Conservation (phyloP, 1,140 invertebrate genomes). For the Pseudomyrmex dendroicus region DNA sequence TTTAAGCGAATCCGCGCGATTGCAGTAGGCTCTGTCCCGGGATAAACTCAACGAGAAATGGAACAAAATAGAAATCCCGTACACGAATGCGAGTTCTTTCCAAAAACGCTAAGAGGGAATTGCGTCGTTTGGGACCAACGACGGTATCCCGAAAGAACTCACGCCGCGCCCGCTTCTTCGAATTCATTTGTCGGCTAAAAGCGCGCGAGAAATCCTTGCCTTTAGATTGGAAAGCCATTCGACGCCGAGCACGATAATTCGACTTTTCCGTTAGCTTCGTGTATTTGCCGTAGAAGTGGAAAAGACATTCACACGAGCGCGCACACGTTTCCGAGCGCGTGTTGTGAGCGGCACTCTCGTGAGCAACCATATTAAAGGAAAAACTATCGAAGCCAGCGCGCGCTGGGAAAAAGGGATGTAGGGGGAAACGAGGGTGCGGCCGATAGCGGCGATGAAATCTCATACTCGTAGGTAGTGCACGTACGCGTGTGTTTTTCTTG, state of each 20-base stretch:
- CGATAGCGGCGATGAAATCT: slow-evolving; percentile 47
- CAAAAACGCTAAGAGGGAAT: slow-evolving; percentile 48
- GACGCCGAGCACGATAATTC: slow-evolving; percentile 64
- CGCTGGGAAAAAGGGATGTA: slow-evolving; percentile 1
- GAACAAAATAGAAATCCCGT: slow-evolving; percentile 49
- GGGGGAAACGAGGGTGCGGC: not conserved
- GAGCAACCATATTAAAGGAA: slow-evolving; percentile 45
- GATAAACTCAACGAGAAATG: slow-evolving; percentile 40
- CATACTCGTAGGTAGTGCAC: slow-evolving; percentile 23
- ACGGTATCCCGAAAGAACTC: slow-evolving; percentile 24
- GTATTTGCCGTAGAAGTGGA: slow-evolving; percentile 45
- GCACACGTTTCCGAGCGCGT: slow-evolving; percentile 16
- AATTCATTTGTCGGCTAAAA: slow-evolving; percentile 72
- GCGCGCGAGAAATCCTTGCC: slow-evolving; percentile 63
- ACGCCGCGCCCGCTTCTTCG: slow-evolving; percentile 28
- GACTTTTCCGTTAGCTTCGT: slow-evolving; percentile 66
- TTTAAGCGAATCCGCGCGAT: slow-evolving; percentile 18
- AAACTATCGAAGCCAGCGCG: slow-evolving; percentile 13
- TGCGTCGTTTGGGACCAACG: slow-evolving; percentile 1
- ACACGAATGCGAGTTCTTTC: slow-evolving; percentile 30
- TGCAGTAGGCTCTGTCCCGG: not conserved
- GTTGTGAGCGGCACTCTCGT: not conserved
- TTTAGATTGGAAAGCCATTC: slow-evolving; percentile 71
- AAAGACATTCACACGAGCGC: slow-evolving; percentile 38
- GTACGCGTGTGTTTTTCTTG: not conserved